Percentiles rank a stretch among this genome's conserved stretches.
Evolutionary conservation across 2,888 invertebrate genomes (phyloP).

Genomic region (Spisula subtruncata): DNA sequence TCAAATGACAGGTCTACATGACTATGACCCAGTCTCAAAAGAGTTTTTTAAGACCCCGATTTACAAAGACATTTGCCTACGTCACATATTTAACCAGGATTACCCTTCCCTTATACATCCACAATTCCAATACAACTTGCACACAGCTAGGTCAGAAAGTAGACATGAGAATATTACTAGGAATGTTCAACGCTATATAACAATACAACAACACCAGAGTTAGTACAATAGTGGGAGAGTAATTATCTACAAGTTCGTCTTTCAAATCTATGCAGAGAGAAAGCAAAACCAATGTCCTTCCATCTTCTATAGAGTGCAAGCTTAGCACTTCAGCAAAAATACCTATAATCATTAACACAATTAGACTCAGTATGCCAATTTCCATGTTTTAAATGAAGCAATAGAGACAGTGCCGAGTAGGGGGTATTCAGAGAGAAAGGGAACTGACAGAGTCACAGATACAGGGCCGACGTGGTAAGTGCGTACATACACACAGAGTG

Average conservation of each 20-base stretch:
- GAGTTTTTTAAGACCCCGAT: too few species aligned
- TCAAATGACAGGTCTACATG: too few species aligned
- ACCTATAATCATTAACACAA: conserved; percentile 36
- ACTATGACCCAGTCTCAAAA: too few species aligned
- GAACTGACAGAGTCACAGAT: background rate
- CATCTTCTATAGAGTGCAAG: background rate
- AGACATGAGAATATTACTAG: too few species aligned
- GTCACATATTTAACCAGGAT: too few species aligned
- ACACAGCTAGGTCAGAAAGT: too few species aligned
- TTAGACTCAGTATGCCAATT: conserved; percentile 4
- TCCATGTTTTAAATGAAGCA: conserved; percentile 1
- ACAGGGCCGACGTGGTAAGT: background rate
- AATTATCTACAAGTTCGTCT: background rate
- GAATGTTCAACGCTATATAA: too few species aligned
- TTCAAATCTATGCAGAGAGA: background rate
- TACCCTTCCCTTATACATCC: too few species aligned
- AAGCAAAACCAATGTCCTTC: background rate
- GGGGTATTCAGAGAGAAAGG: too few species aligned
- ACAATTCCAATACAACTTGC: too few species aligned
- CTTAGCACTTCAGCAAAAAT: conserved; percentile 8
- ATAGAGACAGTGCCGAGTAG: background rate
- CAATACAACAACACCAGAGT: background rate
- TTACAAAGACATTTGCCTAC: too few species aligned
- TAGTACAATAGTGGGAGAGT: background rate
- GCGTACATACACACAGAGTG: background rate